These are phyloP conservation scores for Hirtodrosophila cameraria DNA, from an alignment of 2,888 invertebrate species.

Conservation along the genomic window DNA sequence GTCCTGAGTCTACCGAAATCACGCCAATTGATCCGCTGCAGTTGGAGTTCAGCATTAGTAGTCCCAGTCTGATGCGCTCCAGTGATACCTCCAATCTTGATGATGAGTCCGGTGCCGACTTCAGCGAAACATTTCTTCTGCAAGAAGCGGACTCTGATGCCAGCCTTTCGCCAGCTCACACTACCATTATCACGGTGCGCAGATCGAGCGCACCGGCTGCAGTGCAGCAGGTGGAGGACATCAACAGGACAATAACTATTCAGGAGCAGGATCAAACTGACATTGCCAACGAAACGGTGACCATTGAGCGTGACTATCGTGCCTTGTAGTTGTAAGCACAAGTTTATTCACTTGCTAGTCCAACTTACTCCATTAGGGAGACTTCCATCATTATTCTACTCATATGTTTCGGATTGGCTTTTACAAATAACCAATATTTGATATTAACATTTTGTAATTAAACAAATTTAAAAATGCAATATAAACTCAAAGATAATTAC, in stretches of 20 bases:
- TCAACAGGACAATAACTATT: not conserved
- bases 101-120: conserved; percentile 55
- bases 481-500: conserved; percentile 22
- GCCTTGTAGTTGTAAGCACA: conserved; percentile 46
- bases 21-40: conserved; percentile 75
- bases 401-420: conserved; percentile 55
- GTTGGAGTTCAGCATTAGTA: conserved; percentile 83
- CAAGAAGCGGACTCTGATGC: conserved; percentile 40
- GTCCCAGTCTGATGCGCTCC: conserved; percentile 83
- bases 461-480: conserved; percentile 24
- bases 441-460: conserved; percentile 48
- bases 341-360: conserved; percentile 32
- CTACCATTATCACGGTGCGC: conserved; percentile 76
- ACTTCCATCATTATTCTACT: conserved; percentile 42
- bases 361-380: conserved; percentile 41
- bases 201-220: conserved; percentile 53
- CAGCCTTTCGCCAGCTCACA: conserved; percentile 80
- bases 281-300: conserved; percentile 41
- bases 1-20: conserved; percentile 52
- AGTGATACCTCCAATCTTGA: conserved; percentile 70
- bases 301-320: conserved; percentile 47
- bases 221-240: conserved; percentile 17
- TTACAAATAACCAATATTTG: conserved; percentile 30
- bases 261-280: not conserved
- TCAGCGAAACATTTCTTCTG: conserved; percentile 62